Base-by-base conservation (phyloP, 30 jellyfish, hydroid and myxozoan species). In the Cassiopea andromeda region DNA sequence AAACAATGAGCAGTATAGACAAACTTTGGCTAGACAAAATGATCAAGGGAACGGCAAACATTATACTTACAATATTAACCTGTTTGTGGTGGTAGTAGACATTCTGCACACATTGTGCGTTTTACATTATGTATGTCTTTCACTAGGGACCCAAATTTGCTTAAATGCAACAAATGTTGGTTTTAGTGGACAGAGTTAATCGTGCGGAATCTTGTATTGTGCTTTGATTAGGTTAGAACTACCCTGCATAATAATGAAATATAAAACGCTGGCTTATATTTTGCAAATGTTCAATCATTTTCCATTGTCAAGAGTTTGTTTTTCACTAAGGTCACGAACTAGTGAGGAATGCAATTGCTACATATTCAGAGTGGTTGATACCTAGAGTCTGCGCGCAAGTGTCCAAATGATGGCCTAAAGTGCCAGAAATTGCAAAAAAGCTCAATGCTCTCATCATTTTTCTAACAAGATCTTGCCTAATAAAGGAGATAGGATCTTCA, bases 1-100 rank as follows among this genome's bases (percentile, higher is more conserved):
- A 81, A 81, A 81, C 75, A 81, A 18, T 73, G 47, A 49, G 18
- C 66, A 69, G 54, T 81, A 15, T 67, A 73, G 67, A 69, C 90
- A 81, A 81, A 67, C 90, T 81, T 47, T 67, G 46, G 72, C 47
- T 73, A 81, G 90, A 81, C 90, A 67, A 81, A 81, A 81, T 46
- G 90, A 3, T 44, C 69, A 60, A 66, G 82, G 82, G 81, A 75
- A 18, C 2, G 49, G 69, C 46, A 46, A 46, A 43, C 80, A 81
- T 46, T 54, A 73, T 64, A 64, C 15, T 46, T n/a, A 66, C 58
- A 10, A 64, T 67, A 73, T 70, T 61, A 67, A 46, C 90, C 64
- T 44, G 73, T 27, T 47, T 77, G 86, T 44, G 86, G n/a, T 17
- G 74, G 50, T 48, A 6, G 59, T 8, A 19, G 73, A 77, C 86